Conservation (phyloP, 2,113 vertebrate genomes). For the Poeciliopsis occidentalis region DNA sequence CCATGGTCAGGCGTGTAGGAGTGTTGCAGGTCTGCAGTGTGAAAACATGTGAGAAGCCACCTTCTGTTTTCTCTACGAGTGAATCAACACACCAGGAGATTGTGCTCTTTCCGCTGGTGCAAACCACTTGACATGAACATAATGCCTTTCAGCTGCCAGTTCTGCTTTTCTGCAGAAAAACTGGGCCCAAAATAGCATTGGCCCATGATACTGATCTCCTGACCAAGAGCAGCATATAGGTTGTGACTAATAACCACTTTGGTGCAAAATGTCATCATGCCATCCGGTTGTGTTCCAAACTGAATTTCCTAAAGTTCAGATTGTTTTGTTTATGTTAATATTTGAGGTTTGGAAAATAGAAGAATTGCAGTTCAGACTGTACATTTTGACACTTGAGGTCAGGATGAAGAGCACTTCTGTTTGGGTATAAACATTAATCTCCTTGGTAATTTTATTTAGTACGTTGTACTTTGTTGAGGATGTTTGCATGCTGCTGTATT, state of each 20-base stretch:
- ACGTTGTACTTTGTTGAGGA: not conserved
- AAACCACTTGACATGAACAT: slow-evolving; percentile 43
- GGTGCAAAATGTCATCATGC: not conserved
- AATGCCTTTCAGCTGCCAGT: slow-evolving; percentile 52
- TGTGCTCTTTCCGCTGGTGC: slow-evolving; percentile 31
- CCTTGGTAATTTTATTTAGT: slow-evolving; percentile 5
- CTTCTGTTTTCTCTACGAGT: slow-evolving; percentile 38
- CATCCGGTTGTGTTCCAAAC: too few relatives aligned
- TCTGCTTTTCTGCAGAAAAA: slow-evolving; percentile 68
- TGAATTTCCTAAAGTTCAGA: not conserved
- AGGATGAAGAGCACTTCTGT: too few relatives aligned
- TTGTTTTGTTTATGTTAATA: not conserved
- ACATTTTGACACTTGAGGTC: not conserved
- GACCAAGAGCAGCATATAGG: slow-evolving; percentile 4
- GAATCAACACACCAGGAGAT: slow-evolving; percentile 45
- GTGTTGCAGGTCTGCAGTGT: slow-evolving; percentile 6
- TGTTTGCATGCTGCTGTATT: not conserved
- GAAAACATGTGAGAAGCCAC: slow-evolving; percentile 7
- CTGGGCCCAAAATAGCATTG: slow-evolving; percentile 40
- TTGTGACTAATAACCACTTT: not conserved
- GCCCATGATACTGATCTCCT: slow-evolving; percentile 30
- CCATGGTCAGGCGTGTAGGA: slow-evolving; percentile 2
- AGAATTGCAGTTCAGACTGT: not conserved
- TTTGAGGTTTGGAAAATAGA: not conserved
- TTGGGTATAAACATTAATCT: not conserved